Percentiles rank a stretch among this genome's conserved stretches.
phyloP scores from a whole-genome alignment of 2,113 vertebrate genomes.

The Clupea harengus region DNA sequence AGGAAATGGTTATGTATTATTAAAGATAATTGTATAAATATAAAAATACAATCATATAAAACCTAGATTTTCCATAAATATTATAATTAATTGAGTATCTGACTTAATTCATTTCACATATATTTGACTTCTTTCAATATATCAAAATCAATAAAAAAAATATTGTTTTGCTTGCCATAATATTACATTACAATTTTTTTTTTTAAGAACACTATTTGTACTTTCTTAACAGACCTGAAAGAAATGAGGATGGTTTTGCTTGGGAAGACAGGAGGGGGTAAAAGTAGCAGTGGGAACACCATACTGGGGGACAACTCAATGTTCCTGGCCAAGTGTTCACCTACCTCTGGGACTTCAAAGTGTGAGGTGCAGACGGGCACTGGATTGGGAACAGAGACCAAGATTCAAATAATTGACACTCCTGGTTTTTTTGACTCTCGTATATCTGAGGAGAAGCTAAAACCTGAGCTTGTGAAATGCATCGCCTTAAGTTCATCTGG shows the following conservation, averaged over 20 bases:
- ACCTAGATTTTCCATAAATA: too few relatives aligned
- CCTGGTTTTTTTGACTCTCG: conserved; percentile 53
- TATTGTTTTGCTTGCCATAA: too few relatives aligned
- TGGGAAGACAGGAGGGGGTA: conserved; percentile 60
- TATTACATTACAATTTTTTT: too few relatives aligned
- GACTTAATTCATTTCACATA: too few relatives aligned
- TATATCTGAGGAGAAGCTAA: conserved; percentile 21
- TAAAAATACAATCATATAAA: too few relatives aligned
- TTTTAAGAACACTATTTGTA: too few relatives aligned
- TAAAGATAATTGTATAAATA: too few relatives aligned
- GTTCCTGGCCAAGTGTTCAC: not conserved
- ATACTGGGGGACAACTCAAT: conserved; percentile 24
- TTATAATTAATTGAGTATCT: too few relatives aligned
- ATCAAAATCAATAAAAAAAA: too few relatives aligned
- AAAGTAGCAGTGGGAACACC: conserved; percentile 50
- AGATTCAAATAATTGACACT: conserved; percentile 56
- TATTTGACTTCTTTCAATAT: too few relatives aligned
- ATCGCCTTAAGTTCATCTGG: conserved; percentile 50
- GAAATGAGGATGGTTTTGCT: conserved; percentile 45
- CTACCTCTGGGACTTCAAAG: conserved; percentile 35
- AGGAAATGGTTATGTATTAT: too few relatives aligned
- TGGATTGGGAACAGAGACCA: not conserved
- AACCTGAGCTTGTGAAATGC: conserved; percentile 42
- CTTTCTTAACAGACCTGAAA: too few relatives aligned
- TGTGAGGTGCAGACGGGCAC: conserved; percentile 24